Percentiles rank a stretch among this genome's conserved stretches.
phyloP scores from a whole-genome alignment of 1,140 invertebrate species.

The Pollicipes pollicipes region DNA sequence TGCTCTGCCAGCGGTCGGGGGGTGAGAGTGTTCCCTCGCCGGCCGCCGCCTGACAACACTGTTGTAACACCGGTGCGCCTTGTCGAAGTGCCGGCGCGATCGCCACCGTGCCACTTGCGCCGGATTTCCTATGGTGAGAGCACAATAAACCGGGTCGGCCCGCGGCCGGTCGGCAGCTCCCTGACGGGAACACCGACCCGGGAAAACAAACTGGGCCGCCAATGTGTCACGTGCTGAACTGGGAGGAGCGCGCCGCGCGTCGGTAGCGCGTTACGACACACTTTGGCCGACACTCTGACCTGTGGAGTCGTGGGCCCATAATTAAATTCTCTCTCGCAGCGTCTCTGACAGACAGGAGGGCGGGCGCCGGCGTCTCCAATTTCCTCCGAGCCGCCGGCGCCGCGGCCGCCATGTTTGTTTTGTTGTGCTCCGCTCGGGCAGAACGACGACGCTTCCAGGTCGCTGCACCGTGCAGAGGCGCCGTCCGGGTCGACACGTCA shows the following conservation, averaged over 20 bases:
- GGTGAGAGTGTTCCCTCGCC: not conserved
- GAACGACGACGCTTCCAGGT: not conserved
- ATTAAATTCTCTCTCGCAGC: not conserved
- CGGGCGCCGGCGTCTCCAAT: not conserved
- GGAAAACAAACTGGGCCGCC: not conserved
- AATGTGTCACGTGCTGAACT: not conserved
- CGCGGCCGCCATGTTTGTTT: not conserved
- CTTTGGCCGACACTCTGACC: not conserved
- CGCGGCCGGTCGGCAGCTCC: no score
- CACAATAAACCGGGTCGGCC: not conserved
- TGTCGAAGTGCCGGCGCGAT: not conserved
- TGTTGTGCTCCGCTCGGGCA: not conserved
- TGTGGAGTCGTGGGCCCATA: not conserved
- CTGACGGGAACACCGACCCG: not conserved
- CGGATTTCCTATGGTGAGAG: no score
- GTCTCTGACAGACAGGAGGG: not conserved
- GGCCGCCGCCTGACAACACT: not conserved
- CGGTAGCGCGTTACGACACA: not conserved
- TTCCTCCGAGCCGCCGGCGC: not conserved
- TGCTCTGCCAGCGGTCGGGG: not conserved
- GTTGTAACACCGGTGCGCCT: not conserved
- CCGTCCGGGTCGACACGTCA: not conserved
- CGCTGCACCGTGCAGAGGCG: not conserved
- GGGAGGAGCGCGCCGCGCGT: not conserved
- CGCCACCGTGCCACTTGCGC: not conserved